Evolutionary conservation across 2,888 invertebrate genomes (phyloP).

Genomic region (Pterostichus niger): DNA sequence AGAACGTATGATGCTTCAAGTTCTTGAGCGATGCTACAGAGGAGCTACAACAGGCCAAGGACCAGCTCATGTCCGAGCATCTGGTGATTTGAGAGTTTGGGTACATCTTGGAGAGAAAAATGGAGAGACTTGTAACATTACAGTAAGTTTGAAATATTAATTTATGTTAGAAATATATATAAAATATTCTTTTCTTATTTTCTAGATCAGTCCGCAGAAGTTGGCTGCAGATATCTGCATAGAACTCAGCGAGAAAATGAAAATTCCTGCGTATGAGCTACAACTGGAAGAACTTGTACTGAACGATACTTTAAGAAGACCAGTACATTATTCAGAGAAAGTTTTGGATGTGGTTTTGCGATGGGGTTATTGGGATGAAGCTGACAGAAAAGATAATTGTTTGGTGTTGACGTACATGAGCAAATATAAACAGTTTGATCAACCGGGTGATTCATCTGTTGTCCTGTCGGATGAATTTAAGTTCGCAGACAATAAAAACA

Average conservation of each 20-base stretch:
- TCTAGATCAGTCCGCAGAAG: slow-evolving; percentile 87
- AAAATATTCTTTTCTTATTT: slow-evolving; percentile 68
- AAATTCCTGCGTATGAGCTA: slow-evolving; percentile 83
- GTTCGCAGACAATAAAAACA: slow-evolving; percentile 87
- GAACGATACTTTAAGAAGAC: slow-evolving; percentile 85
- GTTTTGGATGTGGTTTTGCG: slow-evolving; percentile 84
- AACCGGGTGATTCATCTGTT: slow-evolving; percentile 74
- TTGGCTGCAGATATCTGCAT: slow-evolving; percentile 87
- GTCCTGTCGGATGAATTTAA: slow-evolving; percentile 88
- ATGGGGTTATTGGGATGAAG: slow-evolving; percentile 94
- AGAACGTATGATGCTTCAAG: slow-evolving; percentile 87
- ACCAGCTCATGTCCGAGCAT: slow-evolving; percentile 81
- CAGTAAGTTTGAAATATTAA: slow-evolving; percentile 77
- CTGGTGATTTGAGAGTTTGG: slow-evolving; percentile 91
- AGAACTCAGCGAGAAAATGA: slow-evolving; percentile 84
- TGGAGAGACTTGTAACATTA: slow-evolving; percentile 81
- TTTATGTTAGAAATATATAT: background rate
- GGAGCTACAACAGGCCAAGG: slow-evolving; percentile 83
- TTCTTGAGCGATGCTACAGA: slow-evolving; percentile 80
- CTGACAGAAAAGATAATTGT: slow-evolving; percentile 91
- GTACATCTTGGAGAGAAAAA: slow-evolving; percentile 84
- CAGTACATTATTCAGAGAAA: slow-evolving; percentile 88
- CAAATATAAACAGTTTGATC: slow-evolving; percentile 76
- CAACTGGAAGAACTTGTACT: slow-evolving; percentile 90
- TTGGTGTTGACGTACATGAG: slow-evolving; percentile 80